Conservation (phyloP, 2,888 invertebrate genomes). For the Nemotelus nigrinus region DNA sequence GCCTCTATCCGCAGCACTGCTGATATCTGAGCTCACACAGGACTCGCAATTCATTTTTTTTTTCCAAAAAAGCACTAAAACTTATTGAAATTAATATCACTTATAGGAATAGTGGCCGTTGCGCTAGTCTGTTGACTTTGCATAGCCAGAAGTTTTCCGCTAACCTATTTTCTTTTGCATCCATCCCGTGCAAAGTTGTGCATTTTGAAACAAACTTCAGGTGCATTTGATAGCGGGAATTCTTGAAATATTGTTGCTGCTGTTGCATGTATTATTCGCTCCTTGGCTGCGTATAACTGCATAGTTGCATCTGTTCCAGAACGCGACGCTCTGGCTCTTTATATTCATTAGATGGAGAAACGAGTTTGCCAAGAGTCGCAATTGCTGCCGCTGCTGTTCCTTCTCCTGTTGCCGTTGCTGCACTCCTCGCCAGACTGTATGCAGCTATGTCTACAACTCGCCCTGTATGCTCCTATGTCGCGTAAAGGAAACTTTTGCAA, state of each 20-base stretch:
- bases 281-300: slow-evolving; percentile 9
- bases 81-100: slow-evolving; percentile 49
- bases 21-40: neutral
- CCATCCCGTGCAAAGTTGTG: slow-evolving; percentile 20
- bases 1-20: neutral
- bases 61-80: slow-evolving; percentile 41
- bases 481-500: slow-evolving; percentile 40
- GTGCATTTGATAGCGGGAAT: slow-evolving; percentile 40
- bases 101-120: slow-evolving; percentile 5
- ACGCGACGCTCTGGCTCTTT: slow-evolving; percentile 29
- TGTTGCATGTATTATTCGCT: neutral
- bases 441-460: neutral
- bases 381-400: neutral
- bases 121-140: slow-evolving; percentile 7
- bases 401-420: neutral
- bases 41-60: slow-evolving; percentile 2
- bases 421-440: neutral
- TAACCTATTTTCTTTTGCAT: slow-evolving; percentile 6
- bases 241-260: slow-evolving; percentile 8
- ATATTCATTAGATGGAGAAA: slow-evolving; percentile 46
- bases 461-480: neutral
- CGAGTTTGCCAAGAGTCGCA: slow-evolving; percentile 1
- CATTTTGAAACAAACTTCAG: slow-evolving; percentile 46
- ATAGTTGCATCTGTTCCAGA: slow-evolving; percentile 27
- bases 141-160: neutral